Conservation (phyloP, 1,140 invertebrate genomes). For the Akabosia matsudoensis region DNA sequence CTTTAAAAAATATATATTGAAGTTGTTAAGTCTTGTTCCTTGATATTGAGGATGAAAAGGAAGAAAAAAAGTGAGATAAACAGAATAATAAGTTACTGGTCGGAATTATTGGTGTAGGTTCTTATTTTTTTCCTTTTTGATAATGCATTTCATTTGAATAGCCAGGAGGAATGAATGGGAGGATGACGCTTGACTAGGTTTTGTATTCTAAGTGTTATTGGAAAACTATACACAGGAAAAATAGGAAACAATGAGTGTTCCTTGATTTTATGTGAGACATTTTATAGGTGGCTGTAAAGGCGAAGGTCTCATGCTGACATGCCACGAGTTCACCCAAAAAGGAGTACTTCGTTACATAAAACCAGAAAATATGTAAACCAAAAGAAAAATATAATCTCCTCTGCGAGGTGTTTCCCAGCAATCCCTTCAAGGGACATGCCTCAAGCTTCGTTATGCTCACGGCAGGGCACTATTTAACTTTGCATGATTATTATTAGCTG, state of each 20-base stretch:
- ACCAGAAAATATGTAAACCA: too few relatives aligned
- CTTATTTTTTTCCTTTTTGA: neutral
- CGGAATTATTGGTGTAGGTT: neutral
- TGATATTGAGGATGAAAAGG: neutral
- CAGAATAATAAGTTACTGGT: neutral
- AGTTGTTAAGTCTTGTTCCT: neutral
- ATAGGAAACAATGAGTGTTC: neutral
- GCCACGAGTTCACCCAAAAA: constrained; percentile 16
- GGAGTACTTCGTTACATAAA: neutral
- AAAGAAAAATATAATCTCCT: neutral
- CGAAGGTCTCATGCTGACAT: constrained; percentile 15
- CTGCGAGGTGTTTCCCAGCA: neutral
- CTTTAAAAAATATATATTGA: neutral
- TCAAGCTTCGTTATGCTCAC: neutral
- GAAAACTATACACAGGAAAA: neutral
- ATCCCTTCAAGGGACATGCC: neutral
- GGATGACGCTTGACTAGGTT: neutral
- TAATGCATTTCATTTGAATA: neutral
- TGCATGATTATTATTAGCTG: neutral
- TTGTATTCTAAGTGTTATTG: neutral
- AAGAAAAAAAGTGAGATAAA: neutral
- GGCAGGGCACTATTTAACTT: neutral
- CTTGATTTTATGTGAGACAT: neutral
- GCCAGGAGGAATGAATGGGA: constrained; percentile 5
- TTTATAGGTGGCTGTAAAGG: constrained; percentile 12